Conservation (phyloP, 2,888 invertebrate genomes). For the Cynaeus angustus region DNA sequence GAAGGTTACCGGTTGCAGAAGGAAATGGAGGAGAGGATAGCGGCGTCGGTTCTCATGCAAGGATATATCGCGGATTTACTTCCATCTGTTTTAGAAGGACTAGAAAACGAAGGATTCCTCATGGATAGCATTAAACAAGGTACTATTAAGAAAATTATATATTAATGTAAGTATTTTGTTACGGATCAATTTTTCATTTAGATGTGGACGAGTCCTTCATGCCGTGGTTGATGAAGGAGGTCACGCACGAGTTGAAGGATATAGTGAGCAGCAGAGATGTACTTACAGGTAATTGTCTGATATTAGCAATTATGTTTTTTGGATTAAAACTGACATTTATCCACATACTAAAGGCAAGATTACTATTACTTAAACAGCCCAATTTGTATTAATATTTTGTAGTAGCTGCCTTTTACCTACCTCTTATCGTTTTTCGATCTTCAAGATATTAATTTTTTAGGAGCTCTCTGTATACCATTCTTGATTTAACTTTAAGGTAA, state of each 20-base stretch:
- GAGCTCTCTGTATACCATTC: too few relatives aligned
- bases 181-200: conserved; percentile 71
- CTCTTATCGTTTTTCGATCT: too few relatives aligned
- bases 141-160: conserved; percentile 56
- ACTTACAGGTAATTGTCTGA: conserved; percentile 77
- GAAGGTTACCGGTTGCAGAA: conserved; percentile 77
- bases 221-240: conserved; percentile 91
- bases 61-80: conserved; percentile 91
- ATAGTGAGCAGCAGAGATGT: conserved; percentile 88
- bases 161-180: not conserved
- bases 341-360: too few relatives aligned
- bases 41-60: conserved; percentile 87
- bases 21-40: conserved; percentile 84
- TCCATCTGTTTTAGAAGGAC: conserved; percentile 87
- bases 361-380: too few relatives aligned
- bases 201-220: conserved; percentile 87
- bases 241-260: conserved; percentile 85
- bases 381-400: too few relatives aligned
- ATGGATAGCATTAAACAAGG: conserved; percentile 77
- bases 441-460: too few relatives aligned
- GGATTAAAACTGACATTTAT: too few relatives aligned
- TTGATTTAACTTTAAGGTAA: too few relatives aligned
- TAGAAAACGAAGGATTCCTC: conserved; percentile 84
- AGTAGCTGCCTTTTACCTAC: too few relatives aligned
- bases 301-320: too few relatives aligned